Evolutionary conservation across 2,113 vertebrate genomes (phyloP).

Genomic region (Megaceryle maxima): DNA sequence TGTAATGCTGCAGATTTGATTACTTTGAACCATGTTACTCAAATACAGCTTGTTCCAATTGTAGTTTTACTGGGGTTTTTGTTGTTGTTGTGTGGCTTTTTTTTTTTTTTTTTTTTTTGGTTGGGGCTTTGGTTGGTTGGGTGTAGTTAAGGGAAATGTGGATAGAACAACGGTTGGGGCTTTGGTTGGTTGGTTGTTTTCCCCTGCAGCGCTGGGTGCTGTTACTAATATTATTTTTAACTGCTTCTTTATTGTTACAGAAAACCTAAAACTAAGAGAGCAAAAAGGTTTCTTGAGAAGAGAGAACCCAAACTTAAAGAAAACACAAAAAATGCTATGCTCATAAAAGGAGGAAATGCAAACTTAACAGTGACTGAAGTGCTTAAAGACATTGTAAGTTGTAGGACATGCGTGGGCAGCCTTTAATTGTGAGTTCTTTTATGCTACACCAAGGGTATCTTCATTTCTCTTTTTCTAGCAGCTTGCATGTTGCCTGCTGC

Average conservation of each 20-base stretch:
- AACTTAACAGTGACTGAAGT: slow-evolving; percentile 82
- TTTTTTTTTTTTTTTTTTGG: no score
- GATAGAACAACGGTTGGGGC: no score
- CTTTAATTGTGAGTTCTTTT: not conserved
- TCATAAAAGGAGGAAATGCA: slow-evolving; percentile 94
- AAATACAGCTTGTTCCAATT: not conserved
- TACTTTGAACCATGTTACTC: not conserved
- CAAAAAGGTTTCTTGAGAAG: slow-evolving; percentile 91
- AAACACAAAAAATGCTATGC: slow-evolving; percentile 89
- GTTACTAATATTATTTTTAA: not conserved
- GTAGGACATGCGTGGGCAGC: not conserved
- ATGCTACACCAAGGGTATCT: not conserved
- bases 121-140: no score
- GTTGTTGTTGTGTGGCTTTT: no score
- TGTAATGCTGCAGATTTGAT: not conserved
- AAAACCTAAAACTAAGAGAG: slow-evolving; percentile 92
- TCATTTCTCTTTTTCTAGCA: not conserved
- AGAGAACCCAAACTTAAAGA: slow-evolving; percentile 88
- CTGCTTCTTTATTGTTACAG: slow-evolving; percentile 67
- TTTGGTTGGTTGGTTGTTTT: not conserved
- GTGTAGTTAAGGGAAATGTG: no score
- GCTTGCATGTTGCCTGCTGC: not conserved
- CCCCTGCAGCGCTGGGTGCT: fast-evolving
- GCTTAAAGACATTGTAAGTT: slow-evolving; percentile 89
- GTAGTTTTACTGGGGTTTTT: not conserved